These are phyloP conservation scores for Melieria crassipennis DNA, from an alignment of 2,888 invertebrate genomes.

Conservation along the genomic window DNA sequence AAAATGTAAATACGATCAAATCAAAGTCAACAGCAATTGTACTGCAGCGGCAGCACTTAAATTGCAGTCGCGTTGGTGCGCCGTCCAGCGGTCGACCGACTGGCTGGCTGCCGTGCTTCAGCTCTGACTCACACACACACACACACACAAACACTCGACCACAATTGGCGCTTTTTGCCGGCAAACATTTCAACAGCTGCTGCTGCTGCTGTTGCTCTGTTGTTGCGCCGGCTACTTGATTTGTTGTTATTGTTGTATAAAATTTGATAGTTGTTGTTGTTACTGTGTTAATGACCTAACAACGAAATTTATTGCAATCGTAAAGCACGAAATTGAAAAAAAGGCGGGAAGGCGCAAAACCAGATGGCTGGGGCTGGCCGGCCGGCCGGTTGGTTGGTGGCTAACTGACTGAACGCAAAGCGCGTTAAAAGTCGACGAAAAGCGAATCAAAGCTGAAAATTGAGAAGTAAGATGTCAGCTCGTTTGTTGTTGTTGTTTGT, in stretches of 20 bases:
- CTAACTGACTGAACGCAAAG: too few relatives aligned
- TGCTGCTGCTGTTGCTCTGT: slow-evolving; percentile 14
- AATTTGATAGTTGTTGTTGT: background rate
- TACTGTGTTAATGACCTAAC: slow-evolving; percentile 54
- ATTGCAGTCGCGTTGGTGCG: too few relatives aligned
- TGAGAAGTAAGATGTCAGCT: too few relatives aligned
- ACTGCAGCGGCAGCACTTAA: too few relatives aligned
- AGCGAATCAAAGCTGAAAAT: too few relatives aligned
- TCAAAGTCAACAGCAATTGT: too few relatives aligned
- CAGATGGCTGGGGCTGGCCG: too few relatives aligned
- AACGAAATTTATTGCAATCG: slow-evolving; percentile 41
- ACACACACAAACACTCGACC: background rate
- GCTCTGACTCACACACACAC: background rate
- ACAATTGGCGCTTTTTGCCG: too few relatives aligned
- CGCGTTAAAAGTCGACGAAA: too few relatives aligned
- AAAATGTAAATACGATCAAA: too few relatives aligned
- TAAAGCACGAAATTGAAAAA: slow-evolving; percentile 12
- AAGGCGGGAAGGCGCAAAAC: slow-evolving; percentile 21
- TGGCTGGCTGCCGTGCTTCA: slow-evolving; percentile 10
- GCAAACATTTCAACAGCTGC: background rate
- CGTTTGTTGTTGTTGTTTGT: background rate
- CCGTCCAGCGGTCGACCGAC: slow-evolving; percentile 6
- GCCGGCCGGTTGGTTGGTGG: too few relatives aligned
- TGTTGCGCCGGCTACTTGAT: background rate
- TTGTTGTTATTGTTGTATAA: too few relatives aligned